These are phyloP conservation scores for Meloidogyne exigua DNA, from an alignment of 1,140 invertebrate genomes.

Conservation along the genomic window DNA sequence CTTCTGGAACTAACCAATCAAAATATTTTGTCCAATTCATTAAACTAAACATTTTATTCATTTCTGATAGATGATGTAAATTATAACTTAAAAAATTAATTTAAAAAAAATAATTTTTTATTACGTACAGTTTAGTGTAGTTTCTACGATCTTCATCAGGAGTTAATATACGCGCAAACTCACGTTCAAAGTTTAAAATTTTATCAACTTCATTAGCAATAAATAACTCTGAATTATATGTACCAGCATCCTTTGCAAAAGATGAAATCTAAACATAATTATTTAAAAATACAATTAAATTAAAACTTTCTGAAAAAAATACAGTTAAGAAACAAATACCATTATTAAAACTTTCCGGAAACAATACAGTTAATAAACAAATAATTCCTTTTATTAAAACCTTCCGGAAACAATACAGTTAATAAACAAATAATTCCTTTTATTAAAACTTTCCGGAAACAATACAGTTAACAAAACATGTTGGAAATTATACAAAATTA, in stretches of 20 bases:
- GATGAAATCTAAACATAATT: conserved; percentile 27
- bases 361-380: too few species aligned
- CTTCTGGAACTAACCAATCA: conserved; percentile 44
- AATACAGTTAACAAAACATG: too few species aligned
- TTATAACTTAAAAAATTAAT: conserved; percentile 43
- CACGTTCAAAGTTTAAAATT: conserved; percentile 51
- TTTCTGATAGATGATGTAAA: conserved; percentile 42
- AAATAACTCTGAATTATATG: conserved; percentile 18
- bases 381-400: too few species aligned
- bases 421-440: too few species aligned
- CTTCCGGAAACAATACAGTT: background rate
- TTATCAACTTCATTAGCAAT: conserved; percentile 45
- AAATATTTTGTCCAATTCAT: conserved; percentile 54
- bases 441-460: too few species aligned
- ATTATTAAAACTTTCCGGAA: too few species aligned
- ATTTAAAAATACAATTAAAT: background rate
- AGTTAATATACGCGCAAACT: conserved; percentile 55
- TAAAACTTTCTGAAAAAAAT: background rate
- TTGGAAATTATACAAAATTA: too few species aligned
- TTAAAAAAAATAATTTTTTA: too few species aligned
- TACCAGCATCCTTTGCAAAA: conserved; percentile 49
- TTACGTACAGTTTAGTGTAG: conserved; percentile 41
- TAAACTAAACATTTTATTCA: conserved; percentile 19
- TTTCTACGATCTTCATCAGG: conserved; percentile 57
- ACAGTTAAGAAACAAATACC: too few species aligned